These are phyloP conservation scores for Tribolium castaneum DNA, from an alignment of 1,140 invertebrate genomes.

Conservation along the genomic window DNA sequence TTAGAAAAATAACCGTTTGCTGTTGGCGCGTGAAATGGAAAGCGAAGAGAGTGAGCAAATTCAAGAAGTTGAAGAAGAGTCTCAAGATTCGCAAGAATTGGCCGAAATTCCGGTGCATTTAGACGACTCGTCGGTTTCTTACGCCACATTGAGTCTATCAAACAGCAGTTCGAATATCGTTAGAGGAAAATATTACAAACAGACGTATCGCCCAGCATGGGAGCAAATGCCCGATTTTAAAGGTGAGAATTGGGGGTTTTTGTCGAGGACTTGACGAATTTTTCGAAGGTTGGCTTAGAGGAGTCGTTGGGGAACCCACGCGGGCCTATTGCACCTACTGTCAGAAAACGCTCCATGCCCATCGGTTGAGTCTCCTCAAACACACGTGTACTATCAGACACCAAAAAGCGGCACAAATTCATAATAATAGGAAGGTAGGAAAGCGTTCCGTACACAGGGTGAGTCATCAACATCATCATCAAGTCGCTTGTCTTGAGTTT, in stretches of 20 bases:
- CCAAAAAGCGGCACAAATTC: slow-evolving; percentile 66
- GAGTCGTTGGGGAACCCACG: slow-evolving; percentile 66
- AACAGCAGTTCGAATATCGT: slow-evolving; percentile 43
- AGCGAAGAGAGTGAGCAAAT: slow-evolving; percentile 44
- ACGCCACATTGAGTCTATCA: slow-evolving; percentile 26
- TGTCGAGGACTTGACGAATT: slow-evolving; percentile 6
- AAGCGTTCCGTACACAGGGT: too few species aligned
- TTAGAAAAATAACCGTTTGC: slow-evolving; percentile 41
- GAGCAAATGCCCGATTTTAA: slow-evolving; percentile 70
- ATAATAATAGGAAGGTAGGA: slow-evolving; percentile 56
- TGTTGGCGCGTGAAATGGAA: slow-evolving; percentile 58
- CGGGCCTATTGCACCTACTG: slow-evolving; percentile 70
- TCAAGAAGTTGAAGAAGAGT: slow-evolving; percentile 48
- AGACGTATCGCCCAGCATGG: slow-evolving; percentile 71
- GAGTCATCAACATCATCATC: too few species aligned
- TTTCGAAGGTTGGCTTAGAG: slow-evolving; percentile 68
- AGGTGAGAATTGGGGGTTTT: slow-evolving; percentile 61
- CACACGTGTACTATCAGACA: slow-evolving; percentile 71
- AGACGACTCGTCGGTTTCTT: slow-evolving; percentile 48
- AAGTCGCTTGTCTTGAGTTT: too few species aligned
- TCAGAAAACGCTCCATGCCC: slow-evolving; percentile 71
- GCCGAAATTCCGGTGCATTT: slow-evolving; percentile 54
- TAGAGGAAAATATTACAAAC: slow-evolving; percentile 66
- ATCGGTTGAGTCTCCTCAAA: slow-evolving; percentile 69
- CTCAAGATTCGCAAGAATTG: slow-evolving; percentile 47